Evolutionary conservation across 1,140 invertebrate genomes (phyloP).

Genomic region (Habropoda laboriosa): DNA sequence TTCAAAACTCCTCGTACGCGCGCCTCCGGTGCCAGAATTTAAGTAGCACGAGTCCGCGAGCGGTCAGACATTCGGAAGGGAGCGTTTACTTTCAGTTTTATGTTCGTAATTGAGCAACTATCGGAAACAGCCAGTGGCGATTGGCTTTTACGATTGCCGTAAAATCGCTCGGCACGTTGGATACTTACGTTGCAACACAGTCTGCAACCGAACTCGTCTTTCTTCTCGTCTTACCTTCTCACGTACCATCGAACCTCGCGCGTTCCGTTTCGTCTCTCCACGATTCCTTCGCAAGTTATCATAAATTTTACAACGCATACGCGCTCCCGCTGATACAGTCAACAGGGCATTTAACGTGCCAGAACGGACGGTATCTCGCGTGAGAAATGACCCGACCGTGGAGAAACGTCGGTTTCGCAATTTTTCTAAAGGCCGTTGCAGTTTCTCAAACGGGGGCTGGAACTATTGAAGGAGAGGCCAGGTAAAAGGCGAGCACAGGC

Average conservation of each 20-base stretch:
- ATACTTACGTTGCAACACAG: background rate
- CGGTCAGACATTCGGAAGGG: background rate
- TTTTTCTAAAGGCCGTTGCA: conserved; percentile 26
- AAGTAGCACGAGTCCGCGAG: background rate
- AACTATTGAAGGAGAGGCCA: conserved; percentile 31
- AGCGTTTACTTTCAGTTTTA: conserved; percentile 18
- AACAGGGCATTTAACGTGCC: conserved; percentile 32
- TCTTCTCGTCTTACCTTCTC: too few species aligned
- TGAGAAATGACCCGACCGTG: background rate
- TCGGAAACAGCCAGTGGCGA: background rate
- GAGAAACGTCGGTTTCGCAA: conserved; percentile 6
- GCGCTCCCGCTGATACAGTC: conserved; percentile 30
- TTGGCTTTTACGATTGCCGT: background rate
- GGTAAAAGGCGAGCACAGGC: conserved; percentile 33
- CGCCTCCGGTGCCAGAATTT: too few species aligned
- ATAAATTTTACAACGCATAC: conserved; percentile 28
- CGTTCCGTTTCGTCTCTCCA: background rate
- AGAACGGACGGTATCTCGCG: background rate
- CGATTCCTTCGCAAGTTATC: background rate
- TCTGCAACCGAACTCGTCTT: background rate
- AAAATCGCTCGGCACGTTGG: background rate
- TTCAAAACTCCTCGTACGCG: too few species aligned
- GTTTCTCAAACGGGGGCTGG: conserved; percentile 52
- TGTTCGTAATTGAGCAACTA: background rate
- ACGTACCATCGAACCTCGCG: background rate